phyloP scores from a whole-genome alignment of 2,888 invertebrate genomes.

The Tethea ocularis region DNA sequence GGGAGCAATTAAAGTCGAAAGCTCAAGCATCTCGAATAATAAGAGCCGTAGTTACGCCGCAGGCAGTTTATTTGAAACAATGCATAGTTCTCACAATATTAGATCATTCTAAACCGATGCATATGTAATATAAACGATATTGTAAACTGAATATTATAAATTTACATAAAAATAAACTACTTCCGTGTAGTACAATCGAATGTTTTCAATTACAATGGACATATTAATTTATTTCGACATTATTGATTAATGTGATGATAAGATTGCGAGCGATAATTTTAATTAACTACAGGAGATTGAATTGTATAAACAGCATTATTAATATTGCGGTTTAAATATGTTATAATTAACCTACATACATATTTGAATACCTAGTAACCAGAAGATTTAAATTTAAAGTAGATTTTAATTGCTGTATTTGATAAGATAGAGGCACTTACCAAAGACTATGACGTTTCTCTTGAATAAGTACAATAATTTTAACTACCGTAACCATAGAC shows the following conservation, averaged over 20 bases:
- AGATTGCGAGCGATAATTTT: not conserved
- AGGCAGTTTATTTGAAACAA: constrained; percentile 9
- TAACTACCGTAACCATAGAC: too few species aligned
- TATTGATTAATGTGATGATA: not conserved
- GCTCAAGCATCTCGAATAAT: constrained; percentile 43
- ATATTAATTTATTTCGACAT: constrained; percentile 8
- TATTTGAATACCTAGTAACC: not conserved
- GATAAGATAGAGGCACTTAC: too few species aligned
- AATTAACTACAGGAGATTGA: not conserved
- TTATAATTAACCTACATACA: not conserved
- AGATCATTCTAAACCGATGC: constrained; percentile 9
- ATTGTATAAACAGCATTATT: not conserved
- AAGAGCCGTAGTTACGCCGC: constrained; percentile 6
- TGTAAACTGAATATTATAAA: not conserved
- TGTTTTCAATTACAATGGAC: constrained; percentile 10
- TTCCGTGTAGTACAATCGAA: not conserved
- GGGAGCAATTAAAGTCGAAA: constrained; percentile 67
- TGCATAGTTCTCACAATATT: constrained; percentile 11
- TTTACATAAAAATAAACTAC: not conserved
- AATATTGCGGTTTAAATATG: not conserved
- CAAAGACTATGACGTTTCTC: too few species aligned
- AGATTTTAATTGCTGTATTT: too few species aligned
- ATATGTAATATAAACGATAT: constrained; percentile 2
- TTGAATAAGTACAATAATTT: too few species aligned
- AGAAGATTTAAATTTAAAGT: too few species aligned